phyloP scores from a whole-genome alignment of 2,113 vertebrate genomes.

The Pelusios castaneus region DNA sequence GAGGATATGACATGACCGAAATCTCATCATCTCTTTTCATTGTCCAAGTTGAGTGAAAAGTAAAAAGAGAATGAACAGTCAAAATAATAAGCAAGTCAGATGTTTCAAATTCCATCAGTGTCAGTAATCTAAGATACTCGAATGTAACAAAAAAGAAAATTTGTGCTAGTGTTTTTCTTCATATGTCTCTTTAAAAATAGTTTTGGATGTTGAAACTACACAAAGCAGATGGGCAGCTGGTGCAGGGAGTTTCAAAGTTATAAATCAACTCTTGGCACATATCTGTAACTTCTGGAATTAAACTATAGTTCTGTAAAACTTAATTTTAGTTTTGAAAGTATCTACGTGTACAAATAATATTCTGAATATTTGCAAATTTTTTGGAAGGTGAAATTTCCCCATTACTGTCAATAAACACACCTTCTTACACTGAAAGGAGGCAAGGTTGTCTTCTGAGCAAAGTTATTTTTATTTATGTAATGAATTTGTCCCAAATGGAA shows the following conservation, averaged over 20 bases:
- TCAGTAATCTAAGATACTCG: background rate
- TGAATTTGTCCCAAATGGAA: background rate
- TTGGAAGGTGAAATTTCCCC: slow-evolving; percentile 12
- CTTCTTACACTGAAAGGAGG: slow-evolving; percentile 29
- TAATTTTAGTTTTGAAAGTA: background rate
- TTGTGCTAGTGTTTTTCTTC: background rate
- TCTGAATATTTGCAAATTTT: background rate
- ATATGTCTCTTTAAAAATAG: background rate
- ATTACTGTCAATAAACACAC: background rate
- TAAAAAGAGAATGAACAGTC: background rate
- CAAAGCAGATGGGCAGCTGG: background rate
- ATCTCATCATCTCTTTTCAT: background rate
- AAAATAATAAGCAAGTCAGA: background rate
- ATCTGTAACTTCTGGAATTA: background rate
- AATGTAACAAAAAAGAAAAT: background rate
- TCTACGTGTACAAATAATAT: background rate
- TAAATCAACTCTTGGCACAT: background rate
- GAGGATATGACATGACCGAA: background rate
- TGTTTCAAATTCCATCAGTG: background rate
- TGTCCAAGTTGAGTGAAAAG: background rate
- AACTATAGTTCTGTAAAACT: background rate
- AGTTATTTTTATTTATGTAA: background rate
- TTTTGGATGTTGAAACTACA: background rate
- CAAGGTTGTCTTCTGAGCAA: background rate
- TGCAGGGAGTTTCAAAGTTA: accelerated